Evolutionary conservation across 2,797 vertebrate species (phyloP).

Genomic region (Sebastes wilsoni): DNA sequence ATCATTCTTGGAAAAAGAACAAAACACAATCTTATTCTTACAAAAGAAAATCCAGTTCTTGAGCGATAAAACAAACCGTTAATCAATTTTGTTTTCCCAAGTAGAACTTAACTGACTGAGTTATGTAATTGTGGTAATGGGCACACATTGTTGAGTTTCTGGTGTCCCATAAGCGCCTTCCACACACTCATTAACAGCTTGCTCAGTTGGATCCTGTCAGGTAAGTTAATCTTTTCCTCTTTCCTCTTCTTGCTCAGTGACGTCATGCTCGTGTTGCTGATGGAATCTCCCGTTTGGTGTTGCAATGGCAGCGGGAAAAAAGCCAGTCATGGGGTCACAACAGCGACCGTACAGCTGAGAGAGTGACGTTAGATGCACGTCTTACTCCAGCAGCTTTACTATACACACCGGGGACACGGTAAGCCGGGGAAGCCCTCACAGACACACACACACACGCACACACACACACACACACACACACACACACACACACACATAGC

Average conservation of each 20-base stretch:
- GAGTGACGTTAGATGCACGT: constrained; percentile 48
- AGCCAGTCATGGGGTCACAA: constrained; percentile 48
- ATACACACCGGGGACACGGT: constrained; percentile 42
- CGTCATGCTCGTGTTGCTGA: constrained; percentile 18
- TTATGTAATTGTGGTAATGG: constrained; percentile 3
- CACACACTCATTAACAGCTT: background rate
- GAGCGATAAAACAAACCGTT: background rate
- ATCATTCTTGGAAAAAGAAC: background rate
- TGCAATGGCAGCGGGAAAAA: constrained; percentile 46
- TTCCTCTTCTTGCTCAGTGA: constrained; percentile 26
- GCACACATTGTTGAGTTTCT: background rate
- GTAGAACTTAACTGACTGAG: background rate
- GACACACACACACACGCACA: constrained; percentile 3
- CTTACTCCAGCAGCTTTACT: constrained; percentile 55
- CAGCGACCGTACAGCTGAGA: constrained; percentile 31
- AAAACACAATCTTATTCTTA: background rate
- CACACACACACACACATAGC: background rate
- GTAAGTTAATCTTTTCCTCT: constrained; percentile 38
- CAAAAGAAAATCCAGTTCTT: background rate
- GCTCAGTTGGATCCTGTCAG: constrained; percentile 14
- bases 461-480: constrained; percentile 19
- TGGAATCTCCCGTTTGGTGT: constrained; percentile 50
- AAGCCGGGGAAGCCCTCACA: constrained; percentile 67
- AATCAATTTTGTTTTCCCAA: background rate
- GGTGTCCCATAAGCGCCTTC: background rate